Evolutionary conservation across 64 coral and sea anemone species (phyloP).

Genomic region (Catalaphyllia jardinei): DNA sequence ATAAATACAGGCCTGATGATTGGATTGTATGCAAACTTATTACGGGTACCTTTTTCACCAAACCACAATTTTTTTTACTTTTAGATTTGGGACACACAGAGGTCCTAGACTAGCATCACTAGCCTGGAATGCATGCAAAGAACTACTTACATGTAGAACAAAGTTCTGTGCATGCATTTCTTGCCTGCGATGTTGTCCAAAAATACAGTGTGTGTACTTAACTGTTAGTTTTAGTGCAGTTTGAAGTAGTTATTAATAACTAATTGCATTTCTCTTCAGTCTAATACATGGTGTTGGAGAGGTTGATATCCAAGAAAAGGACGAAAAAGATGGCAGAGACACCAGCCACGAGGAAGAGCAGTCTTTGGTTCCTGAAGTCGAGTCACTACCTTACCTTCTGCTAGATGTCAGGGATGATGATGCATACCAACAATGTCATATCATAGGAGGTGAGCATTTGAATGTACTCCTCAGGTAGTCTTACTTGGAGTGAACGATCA

Average conservation of each 20-base stretch:
- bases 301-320: slow-evolving; percentile 81
- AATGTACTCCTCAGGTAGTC: background rate
- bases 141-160: too few species aligned
- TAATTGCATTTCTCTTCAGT: slow-evolving; percentile 33
- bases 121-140: too few species aligned
- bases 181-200: too few species aligned
- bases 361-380: slow-evolving; percentile 69
- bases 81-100: too few species aligned
- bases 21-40: too few species aligned
- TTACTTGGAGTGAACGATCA: background rate
- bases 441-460: slow-evolving; percentile 84
- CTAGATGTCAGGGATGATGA: slow-evolving; percentile 90
- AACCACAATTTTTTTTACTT: too few species aligned
- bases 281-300: slow-evolving; percentile 98
- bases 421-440: slow-evolving; percentile 91
- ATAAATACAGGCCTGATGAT: too few species aligned
- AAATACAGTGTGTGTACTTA: too few species aligned
- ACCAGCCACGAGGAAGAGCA: background rate
- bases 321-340: slow-evolving; percentile 14
- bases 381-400: slow-evolving; percentile 88
- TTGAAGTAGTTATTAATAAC: background rate
- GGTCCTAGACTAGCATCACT: too few species aligned
- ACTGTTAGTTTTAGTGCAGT: too few species aligned
- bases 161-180: too few species aligned
- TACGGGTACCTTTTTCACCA: too few species aligned